phyloP scores from a whole-genome alignment of 2,888 invertebrate species.

The Rhagophthalmus giganteus region DNA sequence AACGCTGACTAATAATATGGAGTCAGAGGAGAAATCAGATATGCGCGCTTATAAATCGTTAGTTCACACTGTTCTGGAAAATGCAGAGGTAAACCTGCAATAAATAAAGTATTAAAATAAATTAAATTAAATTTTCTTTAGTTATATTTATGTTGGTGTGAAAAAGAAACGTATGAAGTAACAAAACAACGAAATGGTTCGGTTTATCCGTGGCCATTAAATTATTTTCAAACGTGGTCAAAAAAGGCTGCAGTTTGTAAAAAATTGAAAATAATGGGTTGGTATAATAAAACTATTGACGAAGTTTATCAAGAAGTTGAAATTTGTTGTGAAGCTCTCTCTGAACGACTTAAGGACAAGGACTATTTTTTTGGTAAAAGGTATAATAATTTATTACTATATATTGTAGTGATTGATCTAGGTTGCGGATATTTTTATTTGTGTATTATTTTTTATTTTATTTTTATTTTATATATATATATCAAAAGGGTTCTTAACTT shows the following conservation, averaged over 20 bases:
- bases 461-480: no score
- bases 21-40: conserved; percentile 80
- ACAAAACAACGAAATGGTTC: conserved; percentile 85
- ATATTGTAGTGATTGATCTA: no score
- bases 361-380: conserved; percentile 80
- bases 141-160: conserved; percentile 87
- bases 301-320: conserved; percentile 79
- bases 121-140: conserved; percentile 46
- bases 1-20: conserved; percentile 71
- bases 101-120: conserved; percentile 6
- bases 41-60: conserved; percentile 93
- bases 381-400: conserved; percentile 60
- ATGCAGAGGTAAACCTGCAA: conserved; percentile 73
- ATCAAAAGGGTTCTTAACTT: not conserved
- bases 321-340: conserved; percentile 85
- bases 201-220: conserved; percentile 92
- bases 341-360: conserved; percentile 78
- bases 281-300: conserved; percentile 78
- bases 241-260: conserved; percentile 73
- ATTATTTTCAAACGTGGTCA: conserved; percentile 75
- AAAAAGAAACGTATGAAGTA: conserved; percentile 77
- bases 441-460: no score
- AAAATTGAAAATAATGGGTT: conserved; percentile 76
- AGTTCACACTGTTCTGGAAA: conserved; percentile 84
- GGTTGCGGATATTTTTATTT: no score